A percentile compares a stretch with the other conserved stretches of the same genome.
Evolutionary conservation across 2,797 vertebrate genomes (phyloP).

Genomic region (Aplochiton taeniatus): DNA sequence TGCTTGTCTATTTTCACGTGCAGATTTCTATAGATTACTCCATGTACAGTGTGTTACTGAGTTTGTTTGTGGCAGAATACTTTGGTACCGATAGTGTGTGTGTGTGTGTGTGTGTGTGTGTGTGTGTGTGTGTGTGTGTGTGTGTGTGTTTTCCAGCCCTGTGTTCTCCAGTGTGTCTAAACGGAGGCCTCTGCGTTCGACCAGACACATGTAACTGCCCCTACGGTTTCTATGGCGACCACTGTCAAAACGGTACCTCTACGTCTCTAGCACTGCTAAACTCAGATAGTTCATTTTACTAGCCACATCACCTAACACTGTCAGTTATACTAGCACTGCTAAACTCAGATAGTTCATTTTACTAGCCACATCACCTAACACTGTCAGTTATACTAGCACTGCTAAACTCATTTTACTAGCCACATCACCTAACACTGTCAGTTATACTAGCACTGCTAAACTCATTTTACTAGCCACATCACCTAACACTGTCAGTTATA

Average conservation of each 20-base stretch:
- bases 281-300: background rate
- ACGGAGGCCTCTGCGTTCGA: conserved; percentile 74
- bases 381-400: background rate
- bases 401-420: background rate
- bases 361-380: background rate
- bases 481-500: too few species aligned
- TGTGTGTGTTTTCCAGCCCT: conserved; percentile 61
- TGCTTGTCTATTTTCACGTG: conserved; percentile 2
- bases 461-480: too few species aligned
- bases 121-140: conserved; percentile 4
- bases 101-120: conserved; percentile 18
- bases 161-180: conserved; percentile 80
- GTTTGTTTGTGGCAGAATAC: background rate
- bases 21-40: background rate
- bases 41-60: background rate
- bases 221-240: conserved; percentile 77
- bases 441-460: too few species aligned
- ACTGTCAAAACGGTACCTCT: conserved; percentile 80
- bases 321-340: background rate
- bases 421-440: too few species aligned
- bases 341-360: too few species aligned
- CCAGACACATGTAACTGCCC: conserved; percentile 76
- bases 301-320: background rate
- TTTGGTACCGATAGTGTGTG: background rate
- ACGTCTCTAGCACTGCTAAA: background rate